Conservation (phyloP, 2,113 vertebrate species). For the Aptenodytes forsteri region DNA sequence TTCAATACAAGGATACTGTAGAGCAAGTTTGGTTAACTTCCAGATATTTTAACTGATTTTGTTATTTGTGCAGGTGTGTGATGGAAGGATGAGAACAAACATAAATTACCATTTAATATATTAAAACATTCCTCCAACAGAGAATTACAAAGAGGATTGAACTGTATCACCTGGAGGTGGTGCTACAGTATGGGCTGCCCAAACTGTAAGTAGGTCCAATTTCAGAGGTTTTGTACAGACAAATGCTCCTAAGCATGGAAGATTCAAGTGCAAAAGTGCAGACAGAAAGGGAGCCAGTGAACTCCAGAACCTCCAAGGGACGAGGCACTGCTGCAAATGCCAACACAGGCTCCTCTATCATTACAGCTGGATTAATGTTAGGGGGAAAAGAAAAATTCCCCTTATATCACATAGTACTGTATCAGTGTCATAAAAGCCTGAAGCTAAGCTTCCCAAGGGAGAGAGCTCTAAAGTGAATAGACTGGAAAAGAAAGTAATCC, state of each 20-base stretch:
- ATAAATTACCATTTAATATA: not conserved
- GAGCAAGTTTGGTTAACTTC: not conserved
- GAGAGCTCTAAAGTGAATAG: constrained; percentile 7
- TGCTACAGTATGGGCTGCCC: not conserved
- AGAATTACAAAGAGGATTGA: not conserved
- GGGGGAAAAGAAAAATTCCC: not conserved
- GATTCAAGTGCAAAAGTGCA: not conserved
- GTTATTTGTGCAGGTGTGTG: not conserved
- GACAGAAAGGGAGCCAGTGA: not conserved
- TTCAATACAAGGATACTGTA: not conserved
- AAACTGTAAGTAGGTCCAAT: not conserved
- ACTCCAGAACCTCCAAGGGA: not conserved
- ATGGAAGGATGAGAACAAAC: not conserved
- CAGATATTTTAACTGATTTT: not conserved
- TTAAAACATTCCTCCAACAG: constrained; percentile 4
- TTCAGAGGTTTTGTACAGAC: not conserved
- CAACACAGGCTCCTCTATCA: not conserved
- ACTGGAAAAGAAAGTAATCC: constrained; percentile 31
- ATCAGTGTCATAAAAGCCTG: constrained; percentile 5
- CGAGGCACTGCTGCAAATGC: not conserved
- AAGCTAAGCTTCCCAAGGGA: constrained; percentile 31
- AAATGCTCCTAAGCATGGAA: not conserved
- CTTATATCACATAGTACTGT: not conserved
- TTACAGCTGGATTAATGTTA: constrained; percentile 27
- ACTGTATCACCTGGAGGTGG: not conserved